Evolutionary conservation across 2,888 invertebrate species (phyloP).

Genomic region (Fragum fragum): DNA sequence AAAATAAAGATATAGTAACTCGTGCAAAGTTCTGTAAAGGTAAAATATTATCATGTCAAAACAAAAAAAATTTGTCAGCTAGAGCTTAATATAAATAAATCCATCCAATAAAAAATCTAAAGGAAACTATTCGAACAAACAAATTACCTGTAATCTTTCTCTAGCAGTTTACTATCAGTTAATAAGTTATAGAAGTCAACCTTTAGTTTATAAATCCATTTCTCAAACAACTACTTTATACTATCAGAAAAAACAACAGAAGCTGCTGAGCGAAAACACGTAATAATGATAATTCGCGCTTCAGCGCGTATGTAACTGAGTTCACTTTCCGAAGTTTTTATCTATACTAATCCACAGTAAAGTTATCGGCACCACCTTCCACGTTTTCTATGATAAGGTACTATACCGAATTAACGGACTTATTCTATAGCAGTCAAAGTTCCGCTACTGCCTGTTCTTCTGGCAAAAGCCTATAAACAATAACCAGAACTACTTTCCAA

Average conservation of each 20-base stretch:
- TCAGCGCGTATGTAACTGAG: background rate
- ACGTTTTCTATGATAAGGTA: conserved; percentile 1
- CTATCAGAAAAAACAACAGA: background rate
- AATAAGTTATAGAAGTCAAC: background rate
- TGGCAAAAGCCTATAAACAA: conserved; percentile 22
- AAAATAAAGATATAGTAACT: too few species aligned
- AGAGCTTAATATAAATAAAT: too few species aligned
- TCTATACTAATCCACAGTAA: background rate
- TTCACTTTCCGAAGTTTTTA: conserved; percentile 3
- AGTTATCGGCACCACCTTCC: background rate
- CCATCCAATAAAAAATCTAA: too few species aligned
- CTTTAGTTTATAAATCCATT: background rate
- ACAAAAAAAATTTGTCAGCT: too few species aligned
- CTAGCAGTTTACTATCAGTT: too few species aligned
- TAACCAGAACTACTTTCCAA: conserved; percentile 27
- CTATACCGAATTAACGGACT: background rate
- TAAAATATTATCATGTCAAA: too few species aligned
- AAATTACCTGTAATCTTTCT: too few species aligned
- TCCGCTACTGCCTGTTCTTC: conserved; percentile 13
- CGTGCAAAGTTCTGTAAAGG: too few species aligned
- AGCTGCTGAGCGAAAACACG: background rate
- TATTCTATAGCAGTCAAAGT: background rate
- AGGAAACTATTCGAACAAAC: too few species aligned
- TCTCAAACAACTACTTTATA: background rate
- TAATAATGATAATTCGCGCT: background rate